These are phyloP conservation scores for Drosophila engyochracea DNA, from an alignment of 2,888 invertebrate species.

Conservation along the genomic window DNA sequence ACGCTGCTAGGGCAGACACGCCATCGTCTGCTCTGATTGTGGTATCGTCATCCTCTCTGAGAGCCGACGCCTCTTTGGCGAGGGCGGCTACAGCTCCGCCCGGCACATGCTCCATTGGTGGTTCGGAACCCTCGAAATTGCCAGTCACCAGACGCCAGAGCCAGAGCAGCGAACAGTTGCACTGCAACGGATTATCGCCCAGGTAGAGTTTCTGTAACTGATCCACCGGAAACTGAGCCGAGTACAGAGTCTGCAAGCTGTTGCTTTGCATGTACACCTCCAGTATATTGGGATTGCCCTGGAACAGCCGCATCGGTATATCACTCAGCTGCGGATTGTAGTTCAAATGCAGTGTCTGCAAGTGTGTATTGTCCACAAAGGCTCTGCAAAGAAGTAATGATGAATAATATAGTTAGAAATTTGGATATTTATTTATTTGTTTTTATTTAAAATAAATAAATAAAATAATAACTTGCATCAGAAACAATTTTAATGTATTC, in stretches of 20 bases:
- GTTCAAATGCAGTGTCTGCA: slow-evolving; percentile 92
- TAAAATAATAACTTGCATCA: not conserved
- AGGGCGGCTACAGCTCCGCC: slow-evolving; percentile 80
- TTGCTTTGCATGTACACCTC: slow-evolving; percentile 92
- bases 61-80: slow-evolving; percentile 64
- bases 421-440: not conserved
- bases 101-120: slow-evolving; percentile 55
- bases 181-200: slow-evolving; percentile 93
- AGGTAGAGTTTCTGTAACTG: slow-evolving; percentile 90
- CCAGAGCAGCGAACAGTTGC: slow-evolving; percentile 95
- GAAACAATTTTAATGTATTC: not conserved
- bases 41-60: slow-evolving; percentile 59
- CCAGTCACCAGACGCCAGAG: slow-evolving; percentile 90
- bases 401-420: not conserved
- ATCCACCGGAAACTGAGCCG: slow-evolving; percentile 93
- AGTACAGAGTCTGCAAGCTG: slow-evolving; percentile 90
- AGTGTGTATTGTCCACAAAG: slow-evolving; percentile 93
- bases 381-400: slow-evolving; percentile 86
- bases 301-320: slow-evolving; percentile 93
- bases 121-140: slow-evolving; percentile 79
- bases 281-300: slow-evolving; percentile 92
- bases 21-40: slow-evolving; percentile 64
- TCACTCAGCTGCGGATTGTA: slow-evolving; percentile 90
- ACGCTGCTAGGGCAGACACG: slow-evolving; percentile 72
- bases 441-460: not conserved